These are phyloP conservation scores for Fistularia commersonii DNA, from an alignment of 2,797 vertebrate species.

Conservation along the genomic window DNA sequence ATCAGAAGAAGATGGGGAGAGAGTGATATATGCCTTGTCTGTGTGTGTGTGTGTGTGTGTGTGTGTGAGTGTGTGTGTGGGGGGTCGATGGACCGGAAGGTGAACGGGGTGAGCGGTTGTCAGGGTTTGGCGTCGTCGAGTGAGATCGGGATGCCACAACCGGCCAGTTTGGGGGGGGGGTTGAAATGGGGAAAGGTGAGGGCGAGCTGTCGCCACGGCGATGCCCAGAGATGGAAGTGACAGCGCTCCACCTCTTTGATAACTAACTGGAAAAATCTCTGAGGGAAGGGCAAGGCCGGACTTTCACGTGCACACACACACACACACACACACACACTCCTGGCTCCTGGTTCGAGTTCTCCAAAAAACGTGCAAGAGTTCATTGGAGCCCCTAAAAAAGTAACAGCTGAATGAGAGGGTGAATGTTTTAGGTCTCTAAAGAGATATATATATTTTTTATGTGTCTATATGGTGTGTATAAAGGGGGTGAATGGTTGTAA, in stretches of 20 bases:
- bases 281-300: slow-evolving; percentile 41
- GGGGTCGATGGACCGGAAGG: slow-evolving; percentile 73
- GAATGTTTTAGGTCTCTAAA: too few species aligned
- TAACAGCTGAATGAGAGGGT: too few species aligned
- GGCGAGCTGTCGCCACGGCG: slow-evolving; percentile 57
- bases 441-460: too few species aligned
- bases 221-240: slow-evolving; percentile 61
- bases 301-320: too few species aligned
- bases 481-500: too few species aligned
- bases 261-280: slow-evolving; percentile 41
- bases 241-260: slow-evolving; percentile 56
- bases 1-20: slow-evolving; percentile 45
- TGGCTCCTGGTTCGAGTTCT: too few species aligned
- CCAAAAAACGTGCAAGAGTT: too few species aligned
- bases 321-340: too few species aligned
- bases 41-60: slow-evolving; percentile 24
- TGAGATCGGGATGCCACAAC: slow-evolving; percentile 62
- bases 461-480: too few species aligned
- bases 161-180: slow-evolving; percentile 47
- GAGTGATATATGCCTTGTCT: slow-evolving; percentile 49
- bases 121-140: slow-evolving; percentile 65
- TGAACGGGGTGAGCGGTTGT: slow-evolving; percentile 74
- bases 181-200: slow-evolving; percentile 61
- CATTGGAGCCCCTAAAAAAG: too few species aligned
- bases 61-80: slow-evolving; percentile 28